Evolutionary conservation across 2,113 vertebrate genomes (phyloP).

Genomic region (Cavia porcellus): DNA sequence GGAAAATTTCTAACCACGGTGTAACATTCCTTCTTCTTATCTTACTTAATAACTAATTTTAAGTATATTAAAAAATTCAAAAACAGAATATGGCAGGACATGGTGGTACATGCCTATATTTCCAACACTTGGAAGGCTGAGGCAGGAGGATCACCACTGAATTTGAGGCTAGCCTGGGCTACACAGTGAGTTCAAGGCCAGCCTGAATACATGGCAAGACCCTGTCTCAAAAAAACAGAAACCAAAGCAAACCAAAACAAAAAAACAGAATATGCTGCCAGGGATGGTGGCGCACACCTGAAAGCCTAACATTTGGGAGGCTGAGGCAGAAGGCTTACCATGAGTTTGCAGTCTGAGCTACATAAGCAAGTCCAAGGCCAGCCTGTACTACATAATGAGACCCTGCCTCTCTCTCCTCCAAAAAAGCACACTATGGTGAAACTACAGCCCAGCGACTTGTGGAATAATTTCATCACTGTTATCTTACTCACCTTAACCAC

Average conservation of each 20-base stretch:
- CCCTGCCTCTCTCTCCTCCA: not conserved
- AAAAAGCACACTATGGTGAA: too few relatives aligned
- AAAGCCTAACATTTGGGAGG: not conserved
- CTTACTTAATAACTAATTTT: slow-evolving; percentile 27
- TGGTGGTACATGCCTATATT: not conserved
- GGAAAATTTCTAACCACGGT: slow-evolving; percentile 1
- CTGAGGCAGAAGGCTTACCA: not conserved
- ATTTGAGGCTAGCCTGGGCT: not conserved
- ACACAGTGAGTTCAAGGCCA: not conserved
- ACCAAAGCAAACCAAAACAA: not conserved
- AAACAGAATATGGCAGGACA: not conserved
- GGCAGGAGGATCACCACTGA: not conserved
- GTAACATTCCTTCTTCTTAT: not conserved
- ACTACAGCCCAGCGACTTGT: not conserved
- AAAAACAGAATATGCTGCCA: not conserved
- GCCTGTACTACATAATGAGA: not conserved
- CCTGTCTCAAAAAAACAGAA: not conserved
- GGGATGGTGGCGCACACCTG: not conserved
- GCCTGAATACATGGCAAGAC: not conserved
- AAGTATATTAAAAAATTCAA: slow-evolving; percentile 26
- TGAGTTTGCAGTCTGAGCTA: not conserved
- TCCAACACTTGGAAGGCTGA: not conserved
- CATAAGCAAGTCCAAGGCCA: too few relatives aligned
- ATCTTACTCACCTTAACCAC: slow-evolving; percentile 94
- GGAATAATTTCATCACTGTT: not conserved